A percentile compares a stretch with the other conserved stretches of the same genome.
phyloP scores from a whole-genome alignment of 1,140 invertebrate genomes.

The Apocrypta bakeri region DNA sequence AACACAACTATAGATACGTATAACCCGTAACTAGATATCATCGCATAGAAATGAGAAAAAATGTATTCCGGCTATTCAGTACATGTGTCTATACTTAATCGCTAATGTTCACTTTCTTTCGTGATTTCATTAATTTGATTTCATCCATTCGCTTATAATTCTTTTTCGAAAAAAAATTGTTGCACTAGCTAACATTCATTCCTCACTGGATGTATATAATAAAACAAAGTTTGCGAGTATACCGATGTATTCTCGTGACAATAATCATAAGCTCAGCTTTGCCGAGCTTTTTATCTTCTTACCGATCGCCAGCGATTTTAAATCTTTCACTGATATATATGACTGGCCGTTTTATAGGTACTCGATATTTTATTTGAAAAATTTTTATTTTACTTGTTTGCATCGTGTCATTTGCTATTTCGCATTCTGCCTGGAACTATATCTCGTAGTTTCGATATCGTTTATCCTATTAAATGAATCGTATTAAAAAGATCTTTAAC shows the following conservation, averaged over 20 bases:
- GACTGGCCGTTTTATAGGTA: conserved; percentile 58
- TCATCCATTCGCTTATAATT: neutral
- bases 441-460: neutral
- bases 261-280: conserved; percentile 18
- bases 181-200: conserved; percentile 1
- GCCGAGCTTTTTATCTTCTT: conserved; percentile 22
- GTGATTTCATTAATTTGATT: conserved; percentile 1
- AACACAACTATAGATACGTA: neutral
- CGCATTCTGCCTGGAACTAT: neutral
- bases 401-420: neutral
- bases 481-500: no score
- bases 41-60: conserved; percentile 44
- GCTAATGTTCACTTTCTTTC: conserved; percentile 32
- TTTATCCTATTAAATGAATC: conserved; percentile 1
- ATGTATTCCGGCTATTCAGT: conserved; percentile 30
- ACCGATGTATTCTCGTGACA: neutral
- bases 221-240: conserved; percentile 29
- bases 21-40: neutral
- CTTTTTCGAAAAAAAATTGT: neutral
- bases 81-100: neutral
- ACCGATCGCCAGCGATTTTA: conserved; percentile 54
- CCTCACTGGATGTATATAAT: neutral
- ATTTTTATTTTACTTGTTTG: conserved; percentile 23
- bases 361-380: no score
- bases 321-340: conserved; percentile 61